phyloP scores from a whole-genome alignment of 2,888 invertebrate species.

The Nezara viridula region DNA sequence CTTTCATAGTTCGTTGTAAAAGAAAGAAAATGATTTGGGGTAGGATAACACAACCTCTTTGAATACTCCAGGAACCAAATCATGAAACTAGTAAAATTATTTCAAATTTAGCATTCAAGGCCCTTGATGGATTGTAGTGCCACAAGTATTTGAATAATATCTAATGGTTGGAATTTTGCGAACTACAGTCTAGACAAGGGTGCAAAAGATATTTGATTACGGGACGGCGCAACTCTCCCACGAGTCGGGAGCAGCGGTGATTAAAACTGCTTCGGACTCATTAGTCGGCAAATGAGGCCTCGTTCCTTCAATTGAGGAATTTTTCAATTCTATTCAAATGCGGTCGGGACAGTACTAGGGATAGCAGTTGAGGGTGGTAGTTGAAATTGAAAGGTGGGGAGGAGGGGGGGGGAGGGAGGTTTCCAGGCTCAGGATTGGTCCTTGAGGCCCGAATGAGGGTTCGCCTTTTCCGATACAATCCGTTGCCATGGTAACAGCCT shows the following conservation, averaged over 20 bases:
- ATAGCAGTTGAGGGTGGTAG: slow-evolving; percentile 23
- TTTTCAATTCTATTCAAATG: slow-evolving; percentile 51
- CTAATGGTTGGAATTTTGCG: background rate
- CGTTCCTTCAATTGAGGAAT: slow-evolving; percentile 47
- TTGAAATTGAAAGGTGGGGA: background rate
- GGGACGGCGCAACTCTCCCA: background rate
- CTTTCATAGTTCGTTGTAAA: too few species aligned
- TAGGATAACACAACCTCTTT: too few species aligned
- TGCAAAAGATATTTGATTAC: background rate
- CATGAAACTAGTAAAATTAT: too few species aligned
- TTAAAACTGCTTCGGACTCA: slow-evolving; percentile 49
- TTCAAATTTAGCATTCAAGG: too few species aligned
- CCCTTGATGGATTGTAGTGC: background rate
- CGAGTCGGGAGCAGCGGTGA: background rate
- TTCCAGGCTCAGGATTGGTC: slow-evolving; percentile 42
- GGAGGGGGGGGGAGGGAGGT: background rate
- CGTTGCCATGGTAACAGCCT: slow-evolving; percentile 55
- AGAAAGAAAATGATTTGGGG: too few species aligned
- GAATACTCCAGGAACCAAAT: too few species aligned
- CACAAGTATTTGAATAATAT: background rate
- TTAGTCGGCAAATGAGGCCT: slow-evolving; percentile 44
- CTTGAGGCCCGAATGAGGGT: slow-evolving; percentile 50
- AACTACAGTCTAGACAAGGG: background rate
- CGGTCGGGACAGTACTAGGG: background rate
- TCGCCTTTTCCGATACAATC: slow-evolving; percentile 60